These are phyloP conservation scores for Prionailurus bengalensis DNA, from an alignment of 2,113 vertebrate genomes.

Conservation along the genomic window DNA sequence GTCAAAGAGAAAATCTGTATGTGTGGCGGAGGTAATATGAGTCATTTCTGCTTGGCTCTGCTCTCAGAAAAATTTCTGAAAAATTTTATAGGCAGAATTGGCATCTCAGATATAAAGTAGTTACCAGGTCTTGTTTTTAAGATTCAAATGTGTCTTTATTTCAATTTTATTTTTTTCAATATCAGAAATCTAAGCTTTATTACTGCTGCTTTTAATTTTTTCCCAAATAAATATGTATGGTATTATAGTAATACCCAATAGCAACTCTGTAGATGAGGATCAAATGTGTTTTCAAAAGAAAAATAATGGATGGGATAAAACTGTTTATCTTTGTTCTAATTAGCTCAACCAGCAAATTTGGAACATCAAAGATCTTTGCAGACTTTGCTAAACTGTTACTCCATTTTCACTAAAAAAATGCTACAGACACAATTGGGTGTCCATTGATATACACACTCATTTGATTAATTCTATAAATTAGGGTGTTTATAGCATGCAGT, in stretches of 20 bases:
- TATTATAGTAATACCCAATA: slow-evolving; percentile 68
- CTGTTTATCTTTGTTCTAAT: slow-evolving; percentile 53
- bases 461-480: not conserved
- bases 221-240: slow-evolving; percentile 83
- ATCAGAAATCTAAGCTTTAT: slow-evolving; percentile 85
- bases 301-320: not conserved
- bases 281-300: slow-evolving; percentile 42
- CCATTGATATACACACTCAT: not conserved
- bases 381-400: not conserved
- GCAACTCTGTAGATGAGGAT: slow-evolving; percentile 75
- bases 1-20: slow-evolving; percentile 61
- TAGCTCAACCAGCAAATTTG: slow-evolving; percentile 13
- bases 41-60: slow-evolving; percentile 67
- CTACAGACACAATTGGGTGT: not conserved
- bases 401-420: slow-evolving; percentile 13
- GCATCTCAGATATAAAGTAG: slow-evolving; percentile 18
- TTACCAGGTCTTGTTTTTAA: slow-evolving; percentile 31
- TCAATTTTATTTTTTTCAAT: slow-evolving; percentile 64
- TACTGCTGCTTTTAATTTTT: slow-evolving; percentile 80
- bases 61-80: slow-evolving; percentile 63
- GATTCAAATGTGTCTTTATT: slow-evolving; percentile 41
- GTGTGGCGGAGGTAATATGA: slow-evolving; percentile 29
- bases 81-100: slow-evolving; percentile 67
- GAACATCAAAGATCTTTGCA: slow-evolving; percentile 6
- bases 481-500: not conserved